phyloP scores from a whole-genome alignment of 2,113 vertebrate genomes.

The Barbus barbus region DNA sequence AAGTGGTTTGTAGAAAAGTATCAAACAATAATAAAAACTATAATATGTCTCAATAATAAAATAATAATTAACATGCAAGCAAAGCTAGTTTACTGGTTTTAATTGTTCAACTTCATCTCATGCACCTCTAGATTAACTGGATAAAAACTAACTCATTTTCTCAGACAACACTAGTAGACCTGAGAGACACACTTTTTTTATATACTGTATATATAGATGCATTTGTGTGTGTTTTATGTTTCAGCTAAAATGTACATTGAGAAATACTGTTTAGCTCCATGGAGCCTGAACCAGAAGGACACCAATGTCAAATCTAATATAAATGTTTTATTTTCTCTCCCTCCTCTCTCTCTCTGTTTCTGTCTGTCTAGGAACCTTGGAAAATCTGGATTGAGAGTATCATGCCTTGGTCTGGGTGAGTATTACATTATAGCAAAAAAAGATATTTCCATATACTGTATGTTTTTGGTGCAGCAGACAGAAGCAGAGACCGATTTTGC shows the following conservation, averaged over 20 bases:
- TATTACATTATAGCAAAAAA: background rate
- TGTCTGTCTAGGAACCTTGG: conserved; percentile 47
- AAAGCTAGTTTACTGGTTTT: background rate
- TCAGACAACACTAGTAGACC: no score
- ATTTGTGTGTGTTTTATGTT: background rate
- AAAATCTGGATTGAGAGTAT: conserved; percentile 59
- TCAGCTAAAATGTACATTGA: background rate
- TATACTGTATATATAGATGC: no score
- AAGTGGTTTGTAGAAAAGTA: no score
- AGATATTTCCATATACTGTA: background rate
- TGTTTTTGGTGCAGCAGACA: background rate
- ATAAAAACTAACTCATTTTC: no score
- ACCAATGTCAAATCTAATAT: background rate
- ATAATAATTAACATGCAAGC: no score
- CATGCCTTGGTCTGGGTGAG: conserved; percentile 58
- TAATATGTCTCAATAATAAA: no score
- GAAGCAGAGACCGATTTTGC: background rate
- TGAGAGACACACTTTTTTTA: no score
- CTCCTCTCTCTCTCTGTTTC: conserved; percentile 32
- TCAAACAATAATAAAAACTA: no score
- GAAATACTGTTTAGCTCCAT: background rate
- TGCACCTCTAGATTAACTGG: background rate
- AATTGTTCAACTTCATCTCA: background rate
- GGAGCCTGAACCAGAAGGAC: background rate
- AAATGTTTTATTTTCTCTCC: conserved; percentile 8